Conservation (phyloP, 2,113 vertebrate species). For the Falcunculus frontatus region DNA sequence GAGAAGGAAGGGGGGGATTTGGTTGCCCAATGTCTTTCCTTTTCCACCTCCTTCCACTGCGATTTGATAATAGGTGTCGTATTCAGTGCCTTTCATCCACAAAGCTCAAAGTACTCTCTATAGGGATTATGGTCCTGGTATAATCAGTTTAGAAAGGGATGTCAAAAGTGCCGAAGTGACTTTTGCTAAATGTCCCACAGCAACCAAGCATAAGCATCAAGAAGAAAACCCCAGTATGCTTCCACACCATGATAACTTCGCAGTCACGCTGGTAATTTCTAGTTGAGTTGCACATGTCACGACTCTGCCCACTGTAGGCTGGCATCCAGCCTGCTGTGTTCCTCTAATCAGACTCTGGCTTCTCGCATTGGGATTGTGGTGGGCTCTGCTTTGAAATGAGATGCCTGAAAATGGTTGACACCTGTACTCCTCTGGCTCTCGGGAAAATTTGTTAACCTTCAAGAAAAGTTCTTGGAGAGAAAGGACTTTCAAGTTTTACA, state of each 20-base stretch:
- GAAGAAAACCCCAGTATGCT: neutral
- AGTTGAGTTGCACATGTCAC: neutral
- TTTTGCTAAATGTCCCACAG: neutral
- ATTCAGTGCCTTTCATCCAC: neutral
- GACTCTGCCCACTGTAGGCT: neutral
- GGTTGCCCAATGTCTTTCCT: accelerated
- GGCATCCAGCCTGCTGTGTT: neutral
- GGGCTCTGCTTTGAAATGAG: slow-evolving; percentile 63
- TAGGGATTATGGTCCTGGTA: neutral
- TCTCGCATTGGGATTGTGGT: slow-evolving; percentile 22
- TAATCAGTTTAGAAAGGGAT: neutral
- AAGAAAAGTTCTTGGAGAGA: slow-evolving; percentile 52
- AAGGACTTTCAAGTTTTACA: slow-evolving; percentile 62
- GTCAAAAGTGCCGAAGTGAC: neutral
- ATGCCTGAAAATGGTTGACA: slow-evolving; percentile 67
- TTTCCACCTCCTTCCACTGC: neutral
- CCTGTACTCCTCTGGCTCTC: slow-evolving; percentile 59
- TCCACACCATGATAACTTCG: neutral
- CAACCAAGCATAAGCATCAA: neutral
- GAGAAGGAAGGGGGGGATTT: neutral
- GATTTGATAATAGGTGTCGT: neutral
- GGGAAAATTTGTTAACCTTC: slow-evolving; percentile 65
- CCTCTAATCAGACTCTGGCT: slow-evolving; percentile 48
- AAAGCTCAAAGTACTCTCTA: neutral
- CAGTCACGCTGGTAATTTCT: neutral